These are phyloP conservation scores for Promerops cafer DNA, from an alignment of 2,113 vertebrate genomes.

Conservation along the genomic window DNA sequence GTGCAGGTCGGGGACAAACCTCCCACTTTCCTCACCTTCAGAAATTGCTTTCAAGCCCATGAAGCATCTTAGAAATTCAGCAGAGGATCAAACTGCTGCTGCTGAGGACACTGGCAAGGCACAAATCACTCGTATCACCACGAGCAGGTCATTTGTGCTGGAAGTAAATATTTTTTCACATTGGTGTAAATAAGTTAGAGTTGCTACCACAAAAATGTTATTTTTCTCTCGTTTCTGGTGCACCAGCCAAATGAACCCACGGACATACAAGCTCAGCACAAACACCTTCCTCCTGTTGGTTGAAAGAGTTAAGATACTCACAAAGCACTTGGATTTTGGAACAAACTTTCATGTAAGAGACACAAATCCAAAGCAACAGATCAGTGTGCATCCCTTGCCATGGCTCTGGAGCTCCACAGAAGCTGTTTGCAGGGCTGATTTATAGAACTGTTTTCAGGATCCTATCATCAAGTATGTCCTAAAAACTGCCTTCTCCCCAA, in stretches of 20 bases:
- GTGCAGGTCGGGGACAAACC: rapidly evolving
- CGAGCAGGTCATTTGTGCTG: neutral
- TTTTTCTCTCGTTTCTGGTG: neutral
- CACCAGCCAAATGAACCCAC: neutral
- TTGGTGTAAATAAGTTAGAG: neutral
- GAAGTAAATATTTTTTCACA: neutral
- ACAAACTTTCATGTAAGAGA: neutral
- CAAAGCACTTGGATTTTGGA: neutral
- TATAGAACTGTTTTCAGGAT: neutral
- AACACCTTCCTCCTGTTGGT: neutral
- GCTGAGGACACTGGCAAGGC: neutral
- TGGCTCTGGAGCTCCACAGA: neutral
- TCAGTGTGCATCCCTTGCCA: neutral
- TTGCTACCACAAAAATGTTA: neutral
- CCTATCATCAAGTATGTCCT: neutral
- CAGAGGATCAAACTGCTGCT: neutral
- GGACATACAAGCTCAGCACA: neutral
- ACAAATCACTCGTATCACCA: rapidly evolving
- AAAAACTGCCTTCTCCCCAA: neutral
- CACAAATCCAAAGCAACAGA: neutral
- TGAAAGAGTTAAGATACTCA: neutral
- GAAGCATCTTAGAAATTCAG: neutral
- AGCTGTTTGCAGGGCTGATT: neutral
- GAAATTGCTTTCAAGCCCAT: neutral
- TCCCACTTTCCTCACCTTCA: neutral